A percentile compares a stretch with the other conserved stretches of the same genome.
phyloP scores from a whole-genome alignment of 2,797 vertebrate species.

The Oceanodroma leucorhoa region DNA sequence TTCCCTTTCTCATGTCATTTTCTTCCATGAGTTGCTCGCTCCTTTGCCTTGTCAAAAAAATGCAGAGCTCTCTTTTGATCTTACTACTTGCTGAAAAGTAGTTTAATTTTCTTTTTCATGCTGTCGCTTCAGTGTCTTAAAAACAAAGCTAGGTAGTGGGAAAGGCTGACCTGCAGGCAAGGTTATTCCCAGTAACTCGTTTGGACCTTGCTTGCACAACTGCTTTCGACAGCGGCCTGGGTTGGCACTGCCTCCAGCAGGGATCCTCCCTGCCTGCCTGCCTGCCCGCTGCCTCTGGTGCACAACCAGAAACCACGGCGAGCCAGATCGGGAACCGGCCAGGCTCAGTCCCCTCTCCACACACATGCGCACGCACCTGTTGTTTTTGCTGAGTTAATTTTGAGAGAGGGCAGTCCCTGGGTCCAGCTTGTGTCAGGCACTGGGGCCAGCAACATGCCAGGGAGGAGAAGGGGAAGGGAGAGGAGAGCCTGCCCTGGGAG shows the following conservation, averaged over 20 bases:
- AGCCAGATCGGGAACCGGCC: not conserved
- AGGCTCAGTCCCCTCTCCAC: not conserved
- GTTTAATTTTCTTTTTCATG: not conserved
- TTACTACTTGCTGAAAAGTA: not conserved
- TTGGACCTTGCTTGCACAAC: not conserved
- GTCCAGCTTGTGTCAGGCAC: not conserved
- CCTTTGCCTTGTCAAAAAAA: not conserved
- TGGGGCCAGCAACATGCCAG: not conserved
- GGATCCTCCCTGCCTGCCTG: not conserved
- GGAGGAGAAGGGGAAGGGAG: not conserved
- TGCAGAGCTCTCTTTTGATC: not conserved
- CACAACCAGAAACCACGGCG: not conserved
- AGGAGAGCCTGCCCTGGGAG: not conserved
- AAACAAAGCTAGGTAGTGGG: not conserved
- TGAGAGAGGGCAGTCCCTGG: not conserved
- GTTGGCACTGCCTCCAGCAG: not conserved
- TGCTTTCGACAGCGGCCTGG: not conserved
- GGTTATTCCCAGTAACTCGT: not conserved
- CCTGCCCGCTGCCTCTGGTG: not conserved
- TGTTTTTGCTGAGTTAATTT: conserved; percentile 3
- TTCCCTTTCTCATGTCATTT: not conserved
- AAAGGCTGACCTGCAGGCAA: not conserved
- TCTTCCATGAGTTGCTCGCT: not conserved
- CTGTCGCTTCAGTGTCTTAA: not conserved
- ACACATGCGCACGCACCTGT: not conserved